Conservation (phyloP, 2,888 invertebrate genomes). For the Dynastes grantii region DNA sequence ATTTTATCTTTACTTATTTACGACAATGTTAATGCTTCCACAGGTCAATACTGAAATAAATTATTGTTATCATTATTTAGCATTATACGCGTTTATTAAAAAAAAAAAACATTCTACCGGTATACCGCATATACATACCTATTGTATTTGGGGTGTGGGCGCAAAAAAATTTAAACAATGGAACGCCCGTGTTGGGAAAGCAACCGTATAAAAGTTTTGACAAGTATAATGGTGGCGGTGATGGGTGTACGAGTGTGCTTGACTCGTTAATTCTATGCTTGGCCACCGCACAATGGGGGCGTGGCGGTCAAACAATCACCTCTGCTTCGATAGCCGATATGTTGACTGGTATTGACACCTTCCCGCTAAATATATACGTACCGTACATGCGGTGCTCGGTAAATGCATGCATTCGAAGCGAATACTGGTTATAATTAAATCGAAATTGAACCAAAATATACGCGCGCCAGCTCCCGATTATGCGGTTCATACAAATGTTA, state of each 20-base stretch:
- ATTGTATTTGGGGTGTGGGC: slow-evolving; percentile 24
- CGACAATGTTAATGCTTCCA: too few species aligned
- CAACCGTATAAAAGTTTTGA: slow-evolving; percentile 50
- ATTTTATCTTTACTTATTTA: too few species aligned
- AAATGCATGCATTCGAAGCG: slow-evolving; percentile 45
- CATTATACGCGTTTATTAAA: too few species aligned
- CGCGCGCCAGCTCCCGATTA: background rate
- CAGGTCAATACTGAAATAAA: too few species aligned
- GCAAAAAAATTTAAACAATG: slow-evolving; percentile 44
- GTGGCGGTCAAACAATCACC: slow-evolving; percentile 64
- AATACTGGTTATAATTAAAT: slow-evolving; percentile 54
- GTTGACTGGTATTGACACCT: slow-evolving; percentile 63
- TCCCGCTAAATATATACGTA: slow-evolving; percentile 56
- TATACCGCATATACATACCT: background rate
- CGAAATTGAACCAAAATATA: slow-evolving; percentile 37
- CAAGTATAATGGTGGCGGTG: slow-evolving; percentile 53
- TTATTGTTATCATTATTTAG: background rate
- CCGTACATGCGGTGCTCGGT: background rate
- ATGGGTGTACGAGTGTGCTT: slow-evolving; percentile 61
- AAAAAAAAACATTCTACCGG: background rate
- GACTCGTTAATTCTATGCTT: slow-evolving; percentile 62
- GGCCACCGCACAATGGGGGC: slow-evolving; percentile 57
- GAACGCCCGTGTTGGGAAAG: slow-evolving; percentile 44
- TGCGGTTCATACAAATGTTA: too few species aligned
- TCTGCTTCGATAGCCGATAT: slow-evolving; percentile 62